Conservation (phyloP, 2,888 invertebrate species). For the Biston stratarius region DNA sequence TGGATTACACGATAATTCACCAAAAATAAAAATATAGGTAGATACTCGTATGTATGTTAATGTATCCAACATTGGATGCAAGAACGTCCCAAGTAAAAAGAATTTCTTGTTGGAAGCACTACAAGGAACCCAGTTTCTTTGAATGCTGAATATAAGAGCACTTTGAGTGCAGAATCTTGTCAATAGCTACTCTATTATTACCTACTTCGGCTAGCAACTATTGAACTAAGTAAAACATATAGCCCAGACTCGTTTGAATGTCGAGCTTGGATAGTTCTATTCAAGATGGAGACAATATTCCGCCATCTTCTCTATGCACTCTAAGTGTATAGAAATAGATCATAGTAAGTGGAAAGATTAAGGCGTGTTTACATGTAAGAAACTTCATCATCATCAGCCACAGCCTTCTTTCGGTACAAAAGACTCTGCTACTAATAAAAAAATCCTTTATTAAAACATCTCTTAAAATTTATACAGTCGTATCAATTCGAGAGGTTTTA, state of each 20-base stretch:
- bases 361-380: too few species aligned
- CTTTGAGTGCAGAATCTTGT: constrained; percentile 23
- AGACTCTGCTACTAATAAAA: too few species aligned
- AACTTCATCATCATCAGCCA: too few species aligned
- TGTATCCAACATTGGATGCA: too few species aligned
- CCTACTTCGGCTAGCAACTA: neutral
- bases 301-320: neutral
- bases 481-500: too few species aligned
- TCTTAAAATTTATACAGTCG: too few species aligned
- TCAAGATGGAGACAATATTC: neutral
- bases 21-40: neutral
- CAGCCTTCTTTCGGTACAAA: too few species aligned
- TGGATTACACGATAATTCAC: too few species aligned
- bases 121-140: constrained; percentile 8
- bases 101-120: neutral
- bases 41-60: neutral
- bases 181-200: constrained; percentile 3
- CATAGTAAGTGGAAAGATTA: too few species aligned
- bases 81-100: neutral
- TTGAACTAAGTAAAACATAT: neutral
- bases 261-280: neutral
- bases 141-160: constrained; percentile 14
- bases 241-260: neutral
- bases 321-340: neutral
- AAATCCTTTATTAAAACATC: too few species aligned